A percentile compares a stretch with the other conserved stretches of the same genome.
These are phyloP conservation scores for Colletes latitarsis DNA, from an alignment of 1,140 invertebrate genomes.

Conservation along the genomic window DNA sequence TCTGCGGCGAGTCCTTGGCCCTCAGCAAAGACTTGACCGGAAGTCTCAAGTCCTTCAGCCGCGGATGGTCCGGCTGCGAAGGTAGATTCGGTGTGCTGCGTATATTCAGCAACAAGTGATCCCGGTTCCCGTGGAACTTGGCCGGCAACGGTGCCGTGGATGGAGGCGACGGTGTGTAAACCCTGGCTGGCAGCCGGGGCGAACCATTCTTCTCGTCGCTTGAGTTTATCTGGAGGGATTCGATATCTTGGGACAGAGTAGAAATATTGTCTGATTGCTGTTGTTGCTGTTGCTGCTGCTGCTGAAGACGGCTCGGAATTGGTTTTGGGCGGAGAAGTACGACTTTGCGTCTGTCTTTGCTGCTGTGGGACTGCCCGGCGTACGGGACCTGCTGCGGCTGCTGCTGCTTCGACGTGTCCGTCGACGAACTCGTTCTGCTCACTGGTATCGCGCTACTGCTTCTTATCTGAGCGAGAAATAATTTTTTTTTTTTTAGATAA, in stretches of 20 bases:
- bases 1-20: constrained; percentile 83
- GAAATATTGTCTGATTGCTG: constrained; percentile 79
- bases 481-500: no score
- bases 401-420: constrained; percentile 72
- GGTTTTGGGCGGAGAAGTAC: constrained; percentile 81
- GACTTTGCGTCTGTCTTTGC: constrained; percentile 75
- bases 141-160: constrained; percentile 90
- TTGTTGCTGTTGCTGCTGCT: constrained; percentile 74
- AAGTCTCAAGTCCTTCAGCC: constrained; percentile 86
- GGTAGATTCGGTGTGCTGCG: constrained; percentile 89
- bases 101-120: constrained; percentile 88
- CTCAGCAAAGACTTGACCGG: constrained; percentile 84
- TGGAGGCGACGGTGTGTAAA: constrained; percentile 89
- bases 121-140: constrained; percentile 88
- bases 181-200: constrained; percentile 77
- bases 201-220: constrained; percentile 81
- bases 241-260: constrained; percentile 83
- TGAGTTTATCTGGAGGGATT: constrained; percentile 84
- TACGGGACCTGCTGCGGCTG: constrained; percentile 59
- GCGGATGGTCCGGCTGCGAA: constrained; percentile 85
- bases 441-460: constrained; percentile 62
- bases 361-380: constrained; percentile 57
- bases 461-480: constrained; percentile 59
- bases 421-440: constrained; percentile 75
- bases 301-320: constrained; percentile 82